Conservation (phyloP, 2,797 vertebrate species). For the Trachurus trachurus region DNA sequence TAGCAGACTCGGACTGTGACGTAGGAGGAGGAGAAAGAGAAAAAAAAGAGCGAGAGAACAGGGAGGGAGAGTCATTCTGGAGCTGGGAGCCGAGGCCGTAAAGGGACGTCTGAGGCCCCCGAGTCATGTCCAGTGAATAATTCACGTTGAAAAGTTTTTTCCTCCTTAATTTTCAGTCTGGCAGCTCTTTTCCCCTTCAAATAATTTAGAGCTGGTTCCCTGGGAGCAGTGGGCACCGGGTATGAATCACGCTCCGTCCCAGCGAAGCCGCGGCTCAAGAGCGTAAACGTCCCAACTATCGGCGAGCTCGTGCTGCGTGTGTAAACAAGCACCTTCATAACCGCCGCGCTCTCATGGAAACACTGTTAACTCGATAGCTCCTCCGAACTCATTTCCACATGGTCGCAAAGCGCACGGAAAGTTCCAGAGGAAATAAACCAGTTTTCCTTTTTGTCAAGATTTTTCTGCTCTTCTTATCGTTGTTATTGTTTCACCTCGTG, state of each 20-base stretch:
- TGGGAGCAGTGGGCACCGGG: slow-evolving; percentile 69
- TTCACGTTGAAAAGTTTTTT: slow-evolving; percentile 87
- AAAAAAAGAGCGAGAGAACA: neutral
- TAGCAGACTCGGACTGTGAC: slow-evolving; percentile 52
- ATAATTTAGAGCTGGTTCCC: slow-evolving; percentile 83
- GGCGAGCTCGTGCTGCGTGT: slow-evolving; percentile 56
- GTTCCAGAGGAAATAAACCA: slow-evolving; percentile 21
- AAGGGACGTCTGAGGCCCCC: slow-evolving; percentile 83
- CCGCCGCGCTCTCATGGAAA: slow-evolving; percentile 66
- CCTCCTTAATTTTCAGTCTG: slow-evolving; percentile 84
- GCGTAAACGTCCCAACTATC: slow-evolving; percentile 56
- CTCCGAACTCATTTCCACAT: slow-evolving; percentile 51
- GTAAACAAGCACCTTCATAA: slow-evolving; percentile 66
- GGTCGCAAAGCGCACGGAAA: slow-evolving; percentile 22
- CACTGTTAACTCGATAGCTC: slow-evolving; percentile 42
- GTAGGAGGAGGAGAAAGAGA: neutral
- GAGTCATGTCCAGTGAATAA: slow-evolving; percentile 82
- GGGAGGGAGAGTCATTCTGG: slow-evolving; percentile 63
- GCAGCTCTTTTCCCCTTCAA: slow-evolving; percentile 76
- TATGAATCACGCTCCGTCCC: slow-evolving; percentile 75
- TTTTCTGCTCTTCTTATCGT: neutral
- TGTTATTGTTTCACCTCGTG: neutral
- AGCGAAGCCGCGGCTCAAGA: slow-evolving; percentile 60
- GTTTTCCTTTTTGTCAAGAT: neutral
- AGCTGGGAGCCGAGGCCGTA: slow-evolving; percentile 72